Evolutionary conservation across 2,888 invertebrate species (phyloP).

Genomic region (Timandra comae): DNA sequence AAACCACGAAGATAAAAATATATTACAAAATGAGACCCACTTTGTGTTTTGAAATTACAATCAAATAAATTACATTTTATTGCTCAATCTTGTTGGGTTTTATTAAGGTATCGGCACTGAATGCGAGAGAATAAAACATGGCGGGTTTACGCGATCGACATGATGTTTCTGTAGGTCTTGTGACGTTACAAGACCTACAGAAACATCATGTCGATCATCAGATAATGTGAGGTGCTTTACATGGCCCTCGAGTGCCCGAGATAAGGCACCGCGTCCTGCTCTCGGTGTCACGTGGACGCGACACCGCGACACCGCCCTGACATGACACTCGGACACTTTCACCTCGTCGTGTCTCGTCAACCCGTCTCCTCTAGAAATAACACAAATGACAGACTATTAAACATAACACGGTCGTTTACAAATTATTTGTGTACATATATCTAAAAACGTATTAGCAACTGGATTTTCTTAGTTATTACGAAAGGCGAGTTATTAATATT

Average conservation of each 20-base stretch:
- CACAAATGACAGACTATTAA: too few species aligned
- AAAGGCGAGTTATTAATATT: slow-evolving; percentile 20
- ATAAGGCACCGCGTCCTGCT: slow-evolving; percentile 57
- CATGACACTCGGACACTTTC: slow-evolving; percentile 38
- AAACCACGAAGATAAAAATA: slow-evolving; percentile 75
- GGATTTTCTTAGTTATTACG: slow-evolving; percentile 8
- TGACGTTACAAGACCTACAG: too few species aligned
- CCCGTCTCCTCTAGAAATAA: slow-evolving; percentile 7
- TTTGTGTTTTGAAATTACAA: slow-evolving; percentile 77
- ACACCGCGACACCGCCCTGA: slow-evolving; percentile 46
- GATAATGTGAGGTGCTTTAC: slow-evolving; percentile 60
- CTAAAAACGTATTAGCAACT: too few species aligned
- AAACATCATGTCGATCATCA: too few species aligned
- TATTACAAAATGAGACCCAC: slow-evolving; percentile 74
- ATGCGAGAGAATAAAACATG: slow-evolving; percentile 70
- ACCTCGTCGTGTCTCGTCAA: slow-evolving; percentile 26
- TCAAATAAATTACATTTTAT: slow-evolving; percentile 77
- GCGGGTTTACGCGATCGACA: slow-evolving; percentile 69
- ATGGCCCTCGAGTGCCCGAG: slow-evolving; percentile 57
- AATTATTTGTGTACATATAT: too few species aligned
- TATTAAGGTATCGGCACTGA: slow-evolving; percentile 75
- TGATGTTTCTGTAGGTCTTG: slow-evolving; percentile 51
- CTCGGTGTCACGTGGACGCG: slow-evolving; percentile 47
- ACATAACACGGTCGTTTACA: too few species aligned
- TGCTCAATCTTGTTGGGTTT: slow-evolving; percentile 76